These are phyloP conservation scores for Cynocephalus volans DNA, from an alignment of 2,113 vertebrate genomes.

Conservation along the genomic window DNA sequence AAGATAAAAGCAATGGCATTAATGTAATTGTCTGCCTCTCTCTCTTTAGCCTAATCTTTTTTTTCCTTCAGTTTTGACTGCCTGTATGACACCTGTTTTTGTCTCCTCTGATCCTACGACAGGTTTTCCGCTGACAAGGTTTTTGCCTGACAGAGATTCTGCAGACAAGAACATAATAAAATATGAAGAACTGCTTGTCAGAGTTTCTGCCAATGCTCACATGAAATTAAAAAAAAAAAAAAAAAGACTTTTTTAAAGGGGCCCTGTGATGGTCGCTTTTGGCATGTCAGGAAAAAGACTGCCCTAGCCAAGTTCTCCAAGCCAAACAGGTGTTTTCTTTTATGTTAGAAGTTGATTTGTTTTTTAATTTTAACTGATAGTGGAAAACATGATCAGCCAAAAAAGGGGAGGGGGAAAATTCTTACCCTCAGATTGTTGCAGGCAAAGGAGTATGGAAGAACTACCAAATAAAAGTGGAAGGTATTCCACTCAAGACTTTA, in stretches of 20 bases:
- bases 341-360: conserved; percentile 86
- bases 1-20: conserved; percentile 96
- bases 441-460: conserved; percentile 63
- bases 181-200: conserved; percentile 98
- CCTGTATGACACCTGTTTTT: conserved; percentile 98
- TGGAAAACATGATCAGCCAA: conserved; percentile 74
- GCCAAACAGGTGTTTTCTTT: conserved; percentile 95
- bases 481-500: conserved; percentile 34
- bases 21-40: conserved; percentile 95
- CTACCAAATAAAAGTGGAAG: conserved; percentile 47
- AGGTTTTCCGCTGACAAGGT: conserved; percentile 94
- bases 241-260: conserved; percentile 88
- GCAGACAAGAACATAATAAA: conserved; percentile 98
- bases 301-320: conserved; percentile 86
- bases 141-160: conserved; percentile 96
- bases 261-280: conserved; percentile 90
- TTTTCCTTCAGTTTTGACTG: conserved; percentile 93
- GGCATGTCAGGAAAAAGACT: conserved; percentile 83
- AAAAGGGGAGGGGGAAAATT: background rate
- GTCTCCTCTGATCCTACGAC: conserved; percentile 94
- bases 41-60: conserved; percentile 94
- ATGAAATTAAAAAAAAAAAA: conserved; percentile 90
- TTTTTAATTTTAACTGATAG: conserved; percentile 83
- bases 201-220: conserved; percentile 94
- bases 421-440: conserved; percentile 61